Base-by-base conservation (phyloP, 2,113 vertebrate genomes). In the Cottus gobio region DNA sequence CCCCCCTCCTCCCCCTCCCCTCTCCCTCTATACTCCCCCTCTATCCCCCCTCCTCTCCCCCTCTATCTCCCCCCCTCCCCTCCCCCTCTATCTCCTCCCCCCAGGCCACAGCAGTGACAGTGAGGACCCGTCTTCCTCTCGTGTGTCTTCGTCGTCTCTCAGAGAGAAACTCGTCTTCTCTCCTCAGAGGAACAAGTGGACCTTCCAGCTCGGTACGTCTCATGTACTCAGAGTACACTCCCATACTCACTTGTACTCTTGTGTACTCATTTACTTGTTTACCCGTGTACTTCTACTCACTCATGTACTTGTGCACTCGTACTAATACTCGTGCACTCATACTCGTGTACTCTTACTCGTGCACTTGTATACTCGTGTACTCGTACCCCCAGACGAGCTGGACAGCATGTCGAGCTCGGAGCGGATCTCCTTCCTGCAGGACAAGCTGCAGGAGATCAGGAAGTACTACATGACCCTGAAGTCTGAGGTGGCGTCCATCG, bases 381-480 rank as follows among this genome's bases (percentile, higher is more conserved):
- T 42, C 12, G 5, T 24, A 15, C 28, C 61, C 22, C 1, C 93
- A 99, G 98, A 96, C 88, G 97, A 99, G 89, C 90, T 99, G 93
- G 97, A 99, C 90, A 97, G 92, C 85, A 97, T 99, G 97, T 96
- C 93, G 50, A 97, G 97, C 91, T 87, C 96, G 63, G 97, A 99
- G 87, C 94, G 96, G 91, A 99, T 99, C 86, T 96, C 97, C 86
- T 98, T 99, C 93, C 95, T 99, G 5, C 98, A 99, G 96, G 97
- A 99, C 46, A 99, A 99, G 82, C 95, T 99, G 16, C 97, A 99
- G 89, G 98, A 99, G 94, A 99, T 99, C 89, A 94, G 97, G 85
- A 99, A 98, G 91, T 99, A 98, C 76, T 99, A 99, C 91, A 96
- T 99, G 97, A 97, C 96, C 63, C 90, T 99, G 87, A 99, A 99